Evolutionary conservation across 35 echinoderm and acorn worm genomes (phyloP), one percentile per base, ranked within the genome.

Genomic region (Lytechinus pictus): DNA sequence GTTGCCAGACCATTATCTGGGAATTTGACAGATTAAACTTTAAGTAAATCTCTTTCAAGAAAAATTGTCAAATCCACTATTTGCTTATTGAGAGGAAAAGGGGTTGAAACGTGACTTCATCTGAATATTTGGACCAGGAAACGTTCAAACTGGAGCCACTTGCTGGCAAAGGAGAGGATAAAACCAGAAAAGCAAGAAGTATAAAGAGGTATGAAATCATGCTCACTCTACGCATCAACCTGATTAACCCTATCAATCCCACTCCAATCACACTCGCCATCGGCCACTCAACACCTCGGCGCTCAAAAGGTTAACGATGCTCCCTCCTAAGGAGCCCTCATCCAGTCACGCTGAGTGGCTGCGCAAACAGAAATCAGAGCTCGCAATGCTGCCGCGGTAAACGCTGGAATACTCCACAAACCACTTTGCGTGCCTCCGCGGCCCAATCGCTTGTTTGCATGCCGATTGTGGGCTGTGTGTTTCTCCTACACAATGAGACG

Each of bases 401-500:
- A 90, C 29, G 52, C 52, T 54, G 88, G 24, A 90, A 90, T 90
- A 54, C 88, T 90, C 88, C 88, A 90, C 88, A 90, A 90, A 90
- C 88, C 28, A 90, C 88, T 90, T 90, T 90, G 9, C 88, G 88
- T 90, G 88, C 88, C 88, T 90, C 88, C 28, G 3, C 88, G 52
- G 88, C 88, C 28, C 28, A 90, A 10, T 52, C 52, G 88, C 28
- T 54, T 90, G 52, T 90, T 90, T 90, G 88, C 88, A 90, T 10
- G 88, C 88, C 10, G 28, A 52, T 90, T 90, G 24, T 90, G 29
- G 88, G 88, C 29, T 54, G 88, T 90, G 52, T 52, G 52, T 90
- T 90, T 21, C 52, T 8, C 52, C 3, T 4, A 52, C 88, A 52
- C 88, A 90, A 90, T 52, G 88, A 54, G 29, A 90, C 24, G 29